A percentile compares a stretch with the other conserved stretches of the same genome.
phyloP scores from a whole-genome alignment of 2,797 vertebrate genomes.

The Peromyscus aztecus region DNA sequence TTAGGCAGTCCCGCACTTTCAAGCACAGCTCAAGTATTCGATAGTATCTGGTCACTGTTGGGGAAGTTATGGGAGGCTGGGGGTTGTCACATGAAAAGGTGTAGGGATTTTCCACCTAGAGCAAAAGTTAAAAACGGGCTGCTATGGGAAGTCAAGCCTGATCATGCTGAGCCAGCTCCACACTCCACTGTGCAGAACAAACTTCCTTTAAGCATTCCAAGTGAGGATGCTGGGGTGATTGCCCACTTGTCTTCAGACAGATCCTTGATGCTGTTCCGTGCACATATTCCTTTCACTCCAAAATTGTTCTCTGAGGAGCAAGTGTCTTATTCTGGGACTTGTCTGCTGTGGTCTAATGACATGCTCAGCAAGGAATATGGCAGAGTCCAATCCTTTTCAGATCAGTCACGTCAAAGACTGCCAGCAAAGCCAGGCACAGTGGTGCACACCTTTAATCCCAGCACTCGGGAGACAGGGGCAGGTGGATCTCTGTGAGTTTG shows the following conservation, averaged over 20 bases:
- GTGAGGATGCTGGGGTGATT: neutral
- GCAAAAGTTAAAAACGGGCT: neutral
- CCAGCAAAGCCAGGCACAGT: neutral
- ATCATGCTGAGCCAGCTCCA: neutral
- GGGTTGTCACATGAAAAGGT: slow-evolving; percentile 28
- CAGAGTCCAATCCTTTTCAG: neutral
- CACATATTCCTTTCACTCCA: neutral
- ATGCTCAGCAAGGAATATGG: neutral
- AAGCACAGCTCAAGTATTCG: slow-evolving; percentile 4
- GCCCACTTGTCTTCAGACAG: neutral
- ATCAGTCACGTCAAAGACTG: neutral
- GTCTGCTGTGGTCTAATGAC: slow-evolving; percentile 29
- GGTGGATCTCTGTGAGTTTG: neutral
- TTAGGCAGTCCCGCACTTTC: neutral
- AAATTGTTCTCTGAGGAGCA: slow-evolving; percentile 42
- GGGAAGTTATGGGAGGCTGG: neutral
- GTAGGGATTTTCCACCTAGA: slow-evolving; percentile 67
- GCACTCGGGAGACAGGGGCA: neutral
- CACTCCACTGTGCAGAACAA: neutral
- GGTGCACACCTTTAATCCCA: neutral
- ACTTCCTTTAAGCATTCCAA: slow-evolving; percentile 6
- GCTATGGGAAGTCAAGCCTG: slow-evolving; percentile 31
- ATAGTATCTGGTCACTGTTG: neutral
- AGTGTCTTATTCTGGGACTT: neutral
- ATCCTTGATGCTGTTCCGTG: neutral